Evolutionary conservation across 2,888 invertebrate species (phyloP), one percentile per base, ranked within the genome.

Genomic region (Muscina levida): DNA sequence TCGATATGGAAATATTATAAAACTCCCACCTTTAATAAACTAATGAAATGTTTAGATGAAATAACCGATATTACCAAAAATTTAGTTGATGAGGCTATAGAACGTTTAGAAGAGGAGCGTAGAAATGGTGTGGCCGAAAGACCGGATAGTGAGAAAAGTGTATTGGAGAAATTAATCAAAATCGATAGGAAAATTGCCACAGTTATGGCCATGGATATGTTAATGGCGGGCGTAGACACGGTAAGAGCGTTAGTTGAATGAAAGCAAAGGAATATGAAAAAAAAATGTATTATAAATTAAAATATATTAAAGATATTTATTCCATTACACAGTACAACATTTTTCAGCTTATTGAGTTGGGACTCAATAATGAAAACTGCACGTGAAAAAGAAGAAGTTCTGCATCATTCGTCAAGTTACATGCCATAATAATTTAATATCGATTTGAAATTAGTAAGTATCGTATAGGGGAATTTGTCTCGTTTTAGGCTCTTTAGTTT

Each of bases 161-260:
- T 95, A 1, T 90, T 95, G 46, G 93, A 95, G 87, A 93, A 93
- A 84, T 87, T 95, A 10, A 87, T 94, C 31, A 92, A 91, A 56
- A 92, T 93, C n/a, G 93, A 94, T 84, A 91, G 92, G 82, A 92
- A 91, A 85, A 91, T 94, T 8, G 95, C 94, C 0, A 86, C 92
- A 5, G 91, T 93, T 80, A 95, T 95, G 94, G 93, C 93, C 0
- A 92, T 93, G 85, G 95, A 95, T 86, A 93, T 95, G 93, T 84
- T 95, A 6, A 89, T 93, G 75, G 94, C 94, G 57, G 95, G 95
- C 74, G 93, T 95, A 24, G 95, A 95, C 86, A 94, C 95, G 72
- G 95, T 96, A 90, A 91, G 82, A 73, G n/a, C n/a, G n/a, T n/a
- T n/a, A n/a, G n/a, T n/a, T n/a, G n/a, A n/a, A n/a, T n/a, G n/a